Evolutionary conservation across 2,797 vertebrate species (phyloP), one percentile per base, ranked within the genome.

Genomic region (Pseudomugil tenellus): DNA sequence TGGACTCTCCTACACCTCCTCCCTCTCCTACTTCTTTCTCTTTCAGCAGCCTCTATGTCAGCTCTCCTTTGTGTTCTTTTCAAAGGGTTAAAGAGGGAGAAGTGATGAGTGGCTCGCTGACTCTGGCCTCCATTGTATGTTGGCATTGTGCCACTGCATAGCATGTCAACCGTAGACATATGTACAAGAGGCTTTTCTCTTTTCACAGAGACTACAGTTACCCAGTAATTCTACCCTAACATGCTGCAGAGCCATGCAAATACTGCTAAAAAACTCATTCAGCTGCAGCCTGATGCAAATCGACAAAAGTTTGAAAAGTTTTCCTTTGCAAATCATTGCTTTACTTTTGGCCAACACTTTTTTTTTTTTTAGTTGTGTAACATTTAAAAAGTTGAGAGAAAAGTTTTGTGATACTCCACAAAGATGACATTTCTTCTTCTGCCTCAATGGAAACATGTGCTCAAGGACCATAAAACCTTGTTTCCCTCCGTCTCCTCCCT

Each of bases 71-170:
- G 89, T 91, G 48, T 54, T 74, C 79, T 70, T 84, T 71, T 87
- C 79, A 89, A 90, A 90, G 85, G 84, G 89, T 92, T 92, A 91
- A 91, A 89, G 82, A 87, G 85, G 84, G 81, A 84, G 81, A 84
- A 81, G 80, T 81, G 89, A 91, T 85, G 89, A 90, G 87, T 89
- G 71, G 84, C 84, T 79, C 49, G 37, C 79, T 63, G 39, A 74
- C 77, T 63, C 84, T 84, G 81, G 86, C 77, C 79, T 89, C 74
- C 56, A 81, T 89, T 92, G 89, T 88, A 74, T 58, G 63, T 79
- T 81, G 81, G 82, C 83, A 79, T 89, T 91, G 84, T 91, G 85
- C 81, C 84, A 71, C 63, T 77, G 85, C 81, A 73, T 73, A 88
- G 77, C 86, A 87, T 87, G 81, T 87, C 66, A 62, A 84, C 84